Evolutionary conservation across 2,797 vertebrate genomes (phyloP).

Genomic region (Pelochelys cantorii): DNA sequence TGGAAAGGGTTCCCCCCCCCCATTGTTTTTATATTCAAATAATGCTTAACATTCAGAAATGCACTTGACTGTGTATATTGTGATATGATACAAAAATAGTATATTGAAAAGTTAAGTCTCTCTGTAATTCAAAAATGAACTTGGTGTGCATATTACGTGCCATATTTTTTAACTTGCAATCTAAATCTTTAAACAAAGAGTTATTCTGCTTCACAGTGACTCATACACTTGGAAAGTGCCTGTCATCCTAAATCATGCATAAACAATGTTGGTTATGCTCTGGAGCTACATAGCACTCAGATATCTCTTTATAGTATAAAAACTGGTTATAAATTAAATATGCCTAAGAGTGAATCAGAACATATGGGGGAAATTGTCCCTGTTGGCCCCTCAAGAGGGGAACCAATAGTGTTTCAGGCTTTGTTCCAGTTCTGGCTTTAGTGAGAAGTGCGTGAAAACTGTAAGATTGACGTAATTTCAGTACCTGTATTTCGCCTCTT

Average conservation of each 20-base stretch:
- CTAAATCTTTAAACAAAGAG: constrained; percentile 38
- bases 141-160: neutral
- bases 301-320: neutral
- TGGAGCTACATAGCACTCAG: neutral
- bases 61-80: neutral
- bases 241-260: neutral
- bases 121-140: neutral
- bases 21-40: neutral
- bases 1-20: neutral
- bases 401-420: neutral
- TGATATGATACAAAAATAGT: neutral
- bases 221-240: constrained; percentile 12
- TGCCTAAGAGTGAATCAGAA: neutral
- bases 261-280: neutral
- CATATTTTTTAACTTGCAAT: neutral
- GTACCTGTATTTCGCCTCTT: neutral
- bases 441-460: too few relatives aligned
- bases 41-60: neutral
- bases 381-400: neutral
- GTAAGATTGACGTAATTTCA: neutral
- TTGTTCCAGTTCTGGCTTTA: neutral
- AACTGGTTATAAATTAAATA: neutral
- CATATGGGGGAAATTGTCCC: neutral
- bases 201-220: neutral
- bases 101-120: neutral